Evolutionary conservation across 2,888 invertebrate species (phyloP).

Genomic region (Tryphoninae sp.): DNA sequence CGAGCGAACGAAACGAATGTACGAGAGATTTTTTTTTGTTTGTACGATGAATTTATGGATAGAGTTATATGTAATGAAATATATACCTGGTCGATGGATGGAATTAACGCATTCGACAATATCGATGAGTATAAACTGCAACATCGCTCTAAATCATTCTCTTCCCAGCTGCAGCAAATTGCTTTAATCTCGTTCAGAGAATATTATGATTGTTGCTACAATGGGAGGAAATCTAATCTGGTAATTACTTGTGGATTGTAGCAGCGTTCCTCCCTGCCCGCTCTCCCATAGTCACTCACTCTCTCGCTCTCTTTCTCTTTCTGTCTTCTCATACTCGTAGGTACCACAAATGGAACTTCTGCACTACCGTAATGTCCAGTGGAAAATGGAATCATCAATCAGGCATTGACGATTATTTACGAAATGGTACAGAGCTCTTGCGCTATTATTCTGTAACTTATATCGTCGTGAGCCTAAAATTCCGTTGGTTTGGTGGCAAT

Average conservation of each 20-base stretch:
- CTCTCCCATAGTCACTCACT: not conserved
- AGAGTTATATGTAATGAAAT: not conserved
- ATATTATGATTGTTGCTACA: conserved; percentile 38
- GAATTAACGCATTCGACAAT: not conserved
- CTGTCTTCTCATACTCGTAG: not conserved
- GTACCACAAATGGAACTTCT: too few species aligned
- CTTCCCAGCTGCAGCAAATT: conserved; percentile 32
- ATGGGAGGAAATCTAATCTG: conserved; percentile 45
- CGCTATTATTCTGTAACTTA: not conserved
- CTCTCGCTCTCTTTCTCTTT: not conserved
- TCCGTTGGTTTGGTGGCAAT: not conserved
- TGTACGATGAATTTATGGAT: not conserved
- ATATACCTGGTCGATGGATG: not conserved
- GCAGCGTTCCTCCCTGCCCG: not conserved
- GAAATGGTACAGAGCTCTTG: not conserved
- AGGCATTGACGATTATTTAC: not conserved
- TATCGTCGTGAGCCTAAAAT: not conserved
- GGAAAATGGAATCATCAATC: conserved; percentile 25
- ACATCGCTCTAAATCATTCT: not conserved
- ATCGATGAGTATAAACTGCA: not conserved
- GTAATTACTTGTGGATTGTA: conserved; percentile 41
- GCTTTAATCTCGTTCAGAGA: conserved; percentile 42
- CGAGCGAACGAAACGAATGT: not conserved
- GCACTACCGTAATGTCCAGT: not conserved
- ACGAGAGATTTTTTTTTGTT: not conserved